Evolutionary conservation across 64 coral and sea anemone genomes (phyloP).

Genomic region (Astreopora myriophthalma): DNA sequence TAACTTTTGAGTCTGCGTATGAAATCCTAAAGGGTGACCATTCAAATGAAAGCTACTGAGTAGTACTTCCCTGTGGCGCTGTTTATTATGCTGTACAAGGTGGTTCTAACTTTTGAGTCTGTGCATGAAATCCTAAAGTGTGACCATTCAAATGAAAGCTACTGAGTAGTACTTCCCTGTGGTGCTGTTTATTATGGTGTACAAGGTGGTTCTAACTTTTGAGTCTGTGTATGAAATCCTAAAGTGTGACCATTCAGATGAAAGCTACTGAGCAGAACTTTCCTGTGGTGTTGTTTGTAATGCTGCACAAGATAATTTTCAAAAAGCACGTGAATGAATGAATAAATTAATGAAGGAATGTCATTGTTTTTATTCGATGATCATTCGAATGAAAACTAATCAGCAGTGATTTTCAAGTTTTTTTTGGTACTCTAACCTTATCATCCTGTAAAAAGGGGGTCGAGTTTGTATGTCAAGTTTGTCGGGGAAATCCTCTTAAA

Average conservation of each 20-base stretch:
- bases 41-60: too few relatives aligned
- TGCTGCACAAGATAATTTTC: background rate
- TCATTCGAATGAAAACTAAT: too few relatives aligned
- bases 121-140: too few relatives aligned
- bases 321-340: too few relatives aligned
- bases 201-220: background rate
- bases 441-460: too few relatives aligned
- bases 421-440: too few relatives aligned
- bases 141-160: background rate
- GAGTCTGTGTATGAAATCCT: background rate
- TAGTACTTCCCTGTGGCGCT: background rate
- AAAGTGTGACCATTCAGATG: background rate
- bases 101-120: background rate
- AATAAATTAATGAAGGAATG: too few relatives aligned
- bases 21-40: background rate
- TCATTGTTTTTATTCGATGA: too few relatives aligned
- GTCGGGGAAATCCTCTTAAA: background rate
- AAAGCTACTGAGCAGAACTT: background rate
- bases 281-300: background rate
- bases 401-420: too few relatives aligned
- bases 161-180: background rate
- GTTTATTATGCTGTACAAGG: background rate
- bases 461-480: background rate
- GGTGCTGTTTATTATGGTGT: background rate
- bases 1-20: background rate